These are phyloP conservation scores for Rhinella marina DNA, from an alignment of 2,797 vertebrate species.

Conservation along the genomic window DNA sequence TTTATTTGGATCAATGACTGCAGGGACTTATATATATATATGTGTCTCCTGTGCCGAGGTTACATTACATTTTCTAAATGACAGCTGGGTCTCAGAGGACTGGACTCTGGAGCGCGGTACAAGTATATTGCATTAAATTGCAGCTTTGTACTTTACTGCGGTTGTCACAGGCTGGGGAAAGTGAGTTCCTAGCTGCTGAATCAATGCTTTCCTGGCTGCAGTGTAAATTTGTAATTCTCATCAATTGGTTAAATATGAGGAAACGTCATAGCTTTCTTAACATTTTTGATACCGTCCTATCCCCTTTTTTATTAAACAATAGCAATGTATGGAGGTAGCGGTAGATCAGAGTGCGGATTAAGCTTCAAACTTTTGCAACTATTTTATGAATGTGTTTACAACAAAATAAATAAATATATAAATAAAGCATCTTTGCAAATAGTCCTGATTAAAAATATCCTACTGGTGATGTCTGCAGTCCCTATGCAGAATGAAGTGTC, in stretches of 20 bases:
- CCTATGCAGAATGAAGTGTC: not conserved
- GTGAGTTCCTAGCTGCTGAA: not conserved
- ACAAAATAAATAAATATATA: no score
- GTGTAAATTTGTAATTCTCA: not conserved
- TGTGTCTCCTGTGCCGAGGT: constrained; percentile 9
- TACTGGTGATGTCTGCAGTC: no score
- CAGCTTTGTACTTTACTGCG: not conserved
- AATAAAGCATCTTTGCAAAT: no score
- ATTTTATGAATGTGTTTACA: no score
- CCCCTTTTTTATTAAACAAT: no score
- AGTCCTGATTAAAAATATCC: no score
- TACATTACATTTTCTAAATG: constrained; percentile 22
- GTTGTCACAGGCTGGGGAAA: not conserved
- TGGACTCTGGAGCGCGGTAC: constrained; percentile 6
- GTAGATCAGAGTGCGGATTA: no score
- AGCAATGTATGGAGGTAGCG: no score
- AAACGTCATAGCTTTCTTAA: not conserved
- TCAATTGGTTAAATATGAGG: not conserved
- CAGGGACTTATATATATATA: not conserved
- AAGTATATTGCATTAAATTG: constrained; percentile 19
- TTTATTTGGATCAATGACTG: constrained; percentile 31
- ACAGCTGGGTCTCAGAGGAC: constrained; percentile 14
- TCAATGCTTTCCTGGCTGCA: not conserved
- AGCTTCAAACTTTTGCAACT: no score
- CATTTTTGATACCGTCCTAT: not conserved